These are phyloP conservation scores for Arbacia lixula DNA, from an alignment of 53 echinoderm and acorn worm species.

Conservation along the genomic window DNA sequence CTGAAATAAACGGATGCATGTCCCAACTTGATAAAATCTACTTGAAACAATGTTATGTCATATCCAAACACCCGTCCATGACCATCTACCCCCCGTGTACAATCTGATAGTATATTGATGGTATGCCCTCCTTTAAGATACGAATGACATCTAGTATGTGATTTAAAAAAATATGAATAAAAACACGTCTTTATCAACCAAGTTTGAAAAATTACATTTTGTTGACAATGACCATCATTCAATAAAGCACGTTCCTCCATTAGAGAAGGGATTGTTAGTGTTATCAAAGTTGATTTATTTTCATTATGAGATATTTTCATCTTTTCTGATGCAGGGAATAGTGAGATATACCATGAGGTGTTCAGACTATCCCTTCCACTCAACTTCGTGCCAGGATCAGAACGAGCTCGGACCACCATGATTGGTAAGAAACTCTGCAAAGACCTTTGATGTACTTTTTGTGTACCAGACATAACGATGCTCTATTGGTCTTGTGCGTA, in stretches of 20 bases:
- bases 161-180: too few relatives aligned
- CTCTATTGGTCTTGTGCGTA: too few relatives aligned
- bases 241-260: not conserved
- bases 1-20: too few relatives aligned
- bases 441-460: too few relatives aligned
- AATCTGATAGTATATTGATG: not conserved
- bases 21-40: too few relatives aligned
- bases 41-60: too few relatives aligned
- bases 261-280: not conserved
- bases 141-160: not conserved
- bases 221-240: too few relatives aligned
- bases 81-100: not conserved
- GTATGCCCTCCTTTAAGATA: not conserved
- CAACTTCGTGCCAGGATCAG: slow-evolving; percentile 92
- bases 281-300: not conserved
- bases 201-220: too few relatives aligned
- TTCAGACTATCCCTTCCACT: slow-evolving; percentile 83
- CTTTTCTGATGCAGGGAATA: slow-evolving; percentile 46
- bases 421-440: too few relatives aligned
- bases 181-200: too few relatives aligned
- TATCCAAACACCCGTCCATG: too few relatives aligned
- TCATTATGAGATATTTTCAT: not conserved
- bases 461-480: too few relatives aligned
- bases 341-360: slow-evolving; percentile 75
- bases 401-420: slow-evolving; percentile 69